Evolutionary conservation across 2,797 vertebrate genomes (phyloP).

Genomic region (Hemibagrus guttatus): DNA sequence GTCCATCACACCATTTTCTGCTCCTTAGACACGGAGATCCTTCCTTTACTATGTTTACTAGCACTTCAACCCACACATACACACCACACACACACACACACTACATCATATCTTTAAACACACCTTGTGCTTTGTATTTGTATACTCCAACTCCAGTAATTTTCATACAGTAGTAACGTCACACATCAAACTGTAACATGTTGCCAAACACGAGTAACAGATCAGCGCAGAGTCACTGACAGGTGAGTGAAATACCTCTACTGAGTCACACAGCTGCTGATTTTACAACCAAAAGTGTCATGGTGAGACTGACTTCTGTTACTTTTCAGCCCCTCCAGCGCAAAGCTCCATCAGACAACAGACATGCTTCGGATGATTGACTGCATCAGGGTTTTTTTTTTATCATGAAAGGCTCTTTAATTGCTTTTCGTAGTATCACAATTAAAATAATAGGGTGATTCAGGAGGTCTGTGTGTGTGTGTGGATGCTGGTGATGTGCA

Average conservation of each 20-base stretch:
- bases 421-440: conserved; percentile 1
- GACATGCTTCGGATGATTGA: not conserved
- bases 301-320: not conserved
- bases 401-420: not conserved
- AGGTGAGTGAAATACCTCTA: not conserved
- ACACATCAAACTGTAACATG: not conserved
- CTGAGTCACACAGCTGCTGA: not conserved
- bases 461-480: not conserved
- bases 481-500: not conserved
- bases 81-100: not conserved
- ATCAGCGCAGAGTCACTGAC: not conserved
- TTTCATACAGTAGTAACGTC: not conserved
- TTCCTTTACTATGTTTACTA: not conserved
- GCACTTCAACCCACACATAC: not conserved
- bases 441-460: conserved; percentile 1
- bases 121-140: not conserved
- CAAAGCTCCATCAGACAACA: not conserved
- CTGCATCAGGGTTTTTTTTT: not conserved
- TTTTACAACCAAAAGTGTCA: not conserved
- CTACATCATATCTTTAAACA: too few species aligned
- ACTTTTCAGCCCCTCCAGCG: not conserved
- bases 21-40: conserved; percentile 16
- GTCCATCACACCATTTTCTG: conserved; percentile 16
- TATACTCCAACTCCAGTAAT: not conserved
- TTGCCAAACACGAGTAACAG: not conserved